A percentile compares a stretch with the other conserved stretches of the same genome.
Conservation (phyloP, 2,888 invertebrate species). For the Chydorus sphaericus region DNA sequence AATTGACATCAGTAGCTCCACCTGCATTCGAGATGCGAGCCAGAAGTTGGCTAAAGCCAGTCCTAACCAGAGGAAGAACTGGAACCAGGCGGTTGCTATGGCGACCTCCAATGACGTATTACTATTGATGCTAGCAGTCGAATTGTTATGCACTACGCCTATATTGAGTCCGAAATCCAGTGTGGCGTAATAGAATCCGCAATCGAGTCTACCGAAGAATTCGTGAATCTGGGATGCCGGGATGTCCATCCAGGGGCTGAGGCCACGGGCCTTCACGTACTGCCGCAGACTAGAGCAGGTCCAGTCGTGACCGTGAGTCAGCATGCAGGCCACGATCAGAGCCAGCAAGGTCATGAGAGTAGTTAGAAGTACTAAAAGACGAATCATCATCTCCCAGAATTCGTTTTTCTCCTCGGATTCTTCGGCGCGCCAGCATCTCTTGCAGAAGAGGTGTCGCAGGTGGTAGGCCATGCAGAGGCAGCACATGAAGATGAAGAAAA, state of each 20-base stretch:
- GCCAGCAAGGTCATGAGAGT: slow-evolving; percentile 11
- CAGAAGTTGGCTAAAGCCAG: slow-evolving; percentile 4
- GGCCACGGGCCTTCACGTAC: not conserved
- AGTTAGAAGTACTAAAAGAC: slow-evolving; percentile 3
- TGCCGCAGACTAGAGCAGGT: slow-evolving; percentile 7
- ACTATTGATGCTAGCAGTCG: slow-evolving; percentile 3
- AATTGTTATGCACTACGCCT: not conserved
- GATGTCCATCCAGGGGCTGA: slow-evolving; percentile 8
- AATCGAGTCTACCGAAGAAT: slow-evolving; percentile 10
- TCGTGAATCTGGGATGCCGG: slow-evolving; percentile 3
- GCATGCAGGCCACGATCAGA: slow-evolving; percentile 13
- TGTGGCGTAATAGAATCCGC: slow-evolving; percentile 13
- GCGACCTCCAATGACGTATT: slow-evolving; percentile 7
- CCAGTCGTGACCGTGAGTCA: slow-evolving; percentile 13
- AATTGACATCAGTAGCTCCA: not conserved
- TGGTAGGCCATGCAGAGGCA: slow-evolving; percentile 4
- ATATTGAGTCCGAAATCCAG: slow-evolving; percentile 10
- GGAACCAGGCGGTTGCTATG: slow-evolving; percentile 12
- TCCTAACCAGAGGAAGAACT: slow-evolving; percentile 12
- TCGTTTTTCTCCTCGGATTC: slow-evolving; percentile 8
- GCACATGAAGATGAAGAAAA: slow-evolving; percentile 12
- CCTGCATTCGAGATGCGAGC: not conserved
- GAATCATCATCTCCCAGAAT: slow-evolving; percentile 11
- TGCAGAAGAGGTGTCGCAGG: slow-evolving; percentile 9
- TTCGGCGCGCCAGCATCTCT: slow-evolving; percentile 12